phyloP scores from a whole-genome alignment of 2,113 vertebrate genomes.

The Macheiramphus alcinus region DNA sequence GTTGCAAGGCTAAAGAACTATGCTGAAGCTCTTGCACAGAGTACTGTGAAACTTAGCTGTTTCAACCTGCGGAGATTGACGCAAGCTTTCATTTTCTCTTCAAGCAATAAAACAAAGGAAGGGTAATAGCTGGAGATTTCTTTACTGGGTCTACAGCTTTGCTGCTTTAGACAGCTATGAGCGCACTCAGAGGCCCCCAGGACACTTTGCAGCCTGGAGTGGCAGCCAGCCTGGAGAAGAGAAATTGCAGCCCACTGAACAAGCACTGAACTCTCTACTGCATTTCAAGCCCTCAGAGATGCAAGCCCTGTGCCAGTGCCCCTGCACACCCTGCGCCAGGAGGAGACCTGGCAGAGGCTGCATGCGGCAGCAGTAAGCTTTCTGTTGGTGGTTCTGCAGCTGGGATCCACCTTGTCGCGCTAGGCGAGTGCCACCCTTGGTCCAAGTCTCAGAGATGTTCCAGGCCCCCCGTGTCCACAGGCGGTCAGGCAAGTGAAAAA shows the following conservation, averaged over 20 bases:
- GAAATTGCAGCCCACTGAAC: not conserved
- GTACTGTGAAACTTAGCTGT: not conserved
- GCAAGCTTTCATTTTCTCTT: not conserved
- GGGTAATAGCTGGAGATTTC: not conserved
- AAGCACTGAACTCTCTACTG: not conserved
- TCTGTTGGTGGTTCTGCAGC: not conserved
- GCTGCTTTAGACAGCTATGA: not conserved
- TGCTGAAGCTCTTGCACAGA: not conserved
- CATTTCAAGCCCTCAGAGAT: accelerated
- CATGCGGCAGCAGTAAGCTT: accelerated
- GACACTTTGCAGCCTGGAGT: not conserved
- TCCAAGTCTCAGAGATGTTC: not conserved
- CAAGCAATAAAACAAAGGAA: not conserved
- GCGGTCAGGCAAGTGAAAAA: not conserved
- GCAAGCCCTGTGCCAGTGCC: accelerated
- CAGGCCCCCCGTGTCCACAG: accelerated
- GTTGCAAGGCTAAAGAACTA: not conserved
- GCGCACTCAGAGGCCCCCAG: not conserved
- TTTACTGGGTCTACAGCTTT: not conserved
- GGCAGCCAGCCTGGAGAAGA: not conserved
- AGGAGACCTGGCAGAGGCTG: not conserved
- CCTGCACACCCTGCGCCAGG: accelerated
- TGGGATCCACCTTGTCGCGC: accelerated
- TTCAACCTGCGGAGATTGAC: not conserved
- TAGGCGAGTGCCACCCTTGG: accelerated